Percentiles rank a stretch among this genome's conserved stretches.
phyloP scores from a whole-genome alignment of 2,797 vertebrate species.

The Mus caroli region DNA sequence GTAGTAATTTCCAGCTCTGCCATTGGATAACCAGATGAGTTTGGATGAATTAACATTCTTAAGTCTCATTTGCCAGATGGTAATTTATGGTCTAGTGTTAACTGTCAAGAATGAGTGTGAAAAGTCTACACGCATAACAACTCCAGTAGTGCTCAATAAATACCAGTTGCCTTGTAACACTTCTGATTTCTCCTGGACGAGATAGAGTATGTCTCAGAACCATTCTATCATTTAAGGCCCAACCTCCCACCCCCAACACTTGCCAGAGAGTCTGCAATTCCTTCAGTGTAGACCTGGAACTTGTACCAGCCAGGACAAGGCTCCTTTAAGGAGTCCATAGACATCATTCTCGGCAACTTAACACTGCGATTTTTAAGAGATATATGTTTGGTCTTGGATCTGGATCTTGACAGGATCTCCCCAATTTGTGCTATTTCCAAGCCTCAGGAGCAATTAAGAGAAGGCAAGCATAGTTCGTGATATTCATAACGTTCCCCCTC shows the following conservation, averaged over 20 bases:
- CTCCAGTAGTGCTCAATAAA: slow-evolving; percentile 50
- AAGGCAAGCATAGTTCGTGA: neutral
- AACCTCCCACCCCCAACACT: neutral
- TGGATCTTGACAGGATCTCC: neutral
- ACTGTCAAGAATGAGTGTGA: slow-evolving; percentile 23
- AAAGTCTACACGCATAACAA: slow-evolving; percentile 33
- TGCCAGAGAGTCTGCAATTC: neutral
- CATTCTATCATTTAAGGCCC: neutral
- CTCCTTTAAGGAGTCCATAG: neutral
- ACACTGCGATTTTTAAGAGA: neutral
- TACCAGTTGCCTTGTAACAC: neutral
- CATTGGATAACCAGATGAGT: neutral
- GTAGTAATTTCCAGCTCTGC: neutral
- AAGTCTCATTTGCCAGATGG: slow-evolving; percentile 37
- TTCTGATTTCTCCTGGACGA: slow-evolving; percentile 33
- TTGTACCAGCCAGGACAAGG: neutral
- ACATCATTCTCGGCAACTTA: neutral
- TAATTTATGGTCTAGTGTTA: slow-evolving; percentile 47
- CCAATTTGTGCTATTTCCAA: neutral
- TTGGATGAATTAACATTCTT: neutral
- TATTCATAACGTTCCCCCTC: neutral
- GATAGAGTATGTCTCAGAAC: neutral
- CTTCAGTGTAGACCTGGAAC: neutral
- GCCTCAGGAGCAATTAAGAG: neutral
- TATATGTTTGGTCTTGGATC: neutral